These are phyloP conservation scores for Scaptomyza hsui DNA, from an alignment of 1,140 invertebrate genomes.

Conservation along the genomic window DNA sequence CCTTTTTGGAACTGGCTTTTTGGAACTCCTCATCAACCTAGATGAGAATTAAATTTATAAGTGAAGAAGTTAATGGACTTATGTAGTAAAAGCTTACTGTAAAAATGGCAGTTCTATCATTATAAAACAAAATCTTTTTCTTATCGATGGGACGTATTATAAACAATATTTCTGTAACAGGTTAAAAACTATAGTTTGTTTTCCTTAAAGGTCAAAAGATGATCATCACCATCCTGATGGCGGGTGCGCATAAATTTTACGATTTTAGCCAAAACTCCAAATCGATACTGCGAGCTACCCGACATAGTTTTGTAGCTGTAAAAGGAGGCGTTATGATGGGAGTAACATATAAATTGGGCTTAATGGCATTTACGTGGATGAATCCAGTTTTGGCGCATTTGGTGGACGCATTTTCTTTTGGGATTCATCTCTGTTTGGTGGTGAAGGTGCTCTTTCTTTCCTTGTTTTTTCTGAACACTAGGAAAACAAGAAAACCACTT, in stretches of 20 bases:
- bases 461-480: conserved; percentile 92
- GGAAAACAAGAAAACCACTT: conserved; percentile 52
- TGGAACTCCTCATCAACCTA: conserved; percentile 96
- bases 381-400: conserved; percentile 89
- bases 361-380: conserved; percentile 86
- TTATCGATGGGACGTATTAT: conserved; percentile 96
- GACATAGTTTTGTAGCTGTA: conserved; percentile 93
- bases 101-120: conserved; percentile 95
- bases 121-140: conserved; percentile 98
- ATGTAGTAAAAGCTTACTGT: conserved; percentile 85
- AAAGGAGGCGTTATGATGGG: conserved; percentile 17
- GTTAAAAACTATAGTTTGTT: conserved; percentile 95
- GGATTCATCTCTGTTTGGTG: conserved; percentile 87
- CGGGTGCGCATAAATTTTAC: conserved; percentile 98
- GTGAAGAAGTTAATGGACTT: not conserved
- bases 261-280: conserved; percentile 97
- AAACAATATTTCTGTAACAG: conserved; percentile 96
- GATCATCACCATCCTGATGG: conserved; percentile 96
- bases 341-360: not conserved
- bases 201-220: conserved; percentile 96
- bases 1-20: conserved; percentile 91
- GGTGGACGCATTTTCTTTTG: conserved; percentile 90
- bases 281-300: conserved; percentile 95
- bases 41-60: no score
- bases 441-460: conserved; percentile 85